Evolutionary conservation across 2,797 vertebrate species (phyloP), one percentile per base, ranked within the genome.

Genomic region (Tangara arthus): DNA sequence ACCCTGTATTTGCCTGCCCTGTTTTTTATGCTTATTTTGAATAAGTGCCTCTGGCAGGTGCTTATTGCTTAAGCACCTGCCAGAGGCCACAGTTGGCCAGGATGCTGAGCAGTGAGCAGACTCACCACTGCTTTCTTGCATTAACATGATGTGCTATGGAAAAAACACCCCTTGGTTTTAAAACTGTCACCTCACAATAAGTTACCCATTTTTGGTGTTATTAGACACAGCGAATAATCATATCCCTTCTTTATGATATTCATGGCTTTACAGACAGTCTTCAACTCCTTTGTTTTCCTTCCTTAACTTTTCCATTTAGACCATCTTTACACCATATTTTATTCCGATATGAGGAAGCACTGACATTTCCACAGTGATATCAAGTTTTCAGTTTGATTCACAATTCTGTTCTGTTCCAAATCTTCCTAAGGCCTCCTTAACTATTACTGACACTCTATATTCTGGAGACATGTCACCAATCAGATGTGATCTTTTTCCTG

Each of bases 241-340:
- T 3, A 35, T 52, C 12, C 23, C 26, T 79, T 72, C 55, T 70
- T 52, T 63, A 39, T 11, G 7, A n/a, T n/a, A 89, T 20, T 63
- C 23, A 55, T 16, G 21, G 50, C 32, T 79, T 44, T 79, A 37
- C n/a, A 69, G 73, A 44, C 35, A 69, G 78, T 44, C 30, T 77
- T 79, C 61, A 72, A 30, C 28, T 79, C 47, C 46, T 59, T 32
- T 50, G 30, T 20, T 84, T 34, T 81, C 23, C 15, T 44, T 80
- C 77, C 34, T 68, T 50, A 82, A 37, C 21, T 69, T 57, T 83
- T 71, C 32, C 37, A 63, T 46, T 75, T 53, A 49, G 49, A 47
- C 5, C 42, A n/a, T 14, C 15, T 30, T 57, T 35, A 46, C 0
- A 7, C 6, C 1, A 0, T 42, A 65, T 57, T 30, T 61, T 14